Percentiles rank a stretch among this genome's conserved stretches.
phyloP scores from a whole-genome alignment of 2,797 vertebrate species.

The Dallia pectoralis region DNA sequence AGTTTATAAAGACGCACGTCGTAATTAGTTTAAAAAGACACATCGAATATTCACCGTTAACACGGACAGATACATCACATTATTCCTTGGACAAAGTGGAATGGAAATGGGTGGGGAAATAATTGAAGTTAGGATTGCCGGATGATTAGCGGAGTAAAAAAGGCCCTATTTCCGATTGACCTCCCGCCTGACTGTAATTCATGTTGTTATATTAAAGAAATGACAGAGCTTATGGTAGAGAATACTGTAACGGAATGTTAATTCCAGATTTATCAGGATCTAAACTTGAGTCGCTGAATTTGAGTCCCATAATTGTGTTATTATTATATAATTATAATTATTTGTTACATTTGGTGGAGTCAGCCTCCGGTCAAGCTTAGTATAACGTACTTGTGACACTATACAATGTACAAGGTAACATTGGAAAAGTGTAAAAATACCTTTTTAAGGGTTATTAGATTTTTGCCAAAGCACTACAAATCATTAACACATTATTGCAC shows the following conservation, averaged over 20 bases:
- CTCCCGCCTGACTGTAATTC: constrained; percentile 46
- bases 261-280: constrained; percentile 34
- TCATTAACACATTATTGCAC: no score
- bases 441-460: no score
- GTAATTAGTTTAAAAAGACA: constrained; percentile 72
- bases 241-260: constrained; percentile 47
- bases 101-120: constrained; percentile 54
- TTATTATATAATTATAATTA: no score
- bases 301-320: not conserved
- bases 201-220: constrained; percentile 33
- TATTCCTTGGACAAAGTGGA: constrained; percentile 52
- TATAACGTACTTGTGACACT: not conserved
- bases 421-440: no score
- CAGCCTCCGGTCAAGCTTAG: not conserved
- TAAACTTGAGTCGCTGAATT: constrained; percentile 11
- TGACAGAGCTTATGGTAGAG: constrained; percentile 41
- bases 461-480: no score
- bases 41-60: constrained; percentile 66
- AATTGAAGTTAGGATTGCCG: constrained; percentile 47
- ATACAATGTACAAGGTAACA: no score
- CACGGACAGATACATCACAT: constrained; percentile 54
- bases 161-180: constrained; percentile 4
- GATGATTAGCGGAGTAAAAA: constrained; percentile 21
- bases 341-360: not conserved
- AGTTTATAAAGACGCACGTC: constrained; percentile 66